A percentile compares a stretch with the other conserved stretches of the same genome.
Evolutionary conservation across 1,140 invertebrate genomes (phyloP).

Genomic region (Anoplolepis gracilipes): DNA sequence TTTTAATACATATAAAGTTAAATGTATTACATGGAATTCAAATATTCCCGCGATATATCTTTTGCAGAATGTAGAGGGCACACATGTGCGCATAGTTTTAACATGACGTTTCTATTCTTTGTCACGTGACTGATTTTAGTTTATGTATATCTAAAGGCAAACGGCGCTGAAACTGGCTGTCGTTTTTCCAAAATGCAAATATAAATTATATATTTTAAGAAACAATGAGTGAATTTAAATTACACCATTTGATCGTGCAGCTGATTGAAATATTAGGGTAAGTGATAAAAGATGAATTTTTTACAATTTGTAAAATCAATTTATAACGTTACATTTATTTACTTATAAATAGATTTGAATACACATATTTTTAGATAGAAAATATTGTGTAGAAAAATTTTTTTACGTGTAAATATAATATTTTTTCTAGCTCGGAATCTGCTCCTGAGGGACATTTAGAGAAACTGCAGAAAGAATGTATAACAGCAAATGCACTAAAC

Average conservation of each 20-base stretch:
- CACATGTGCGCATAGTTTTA: too few relatives aligned
- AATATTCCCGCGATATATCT: neutral
- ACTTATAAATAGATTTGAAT: neutral
- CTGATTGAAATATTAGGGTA: constrained; percentile 85
- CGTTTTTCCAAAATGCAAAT: too few relatives aligned
- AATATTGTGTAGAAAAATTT: neutral
- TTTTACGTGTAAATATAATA: constrained; percentile 31
- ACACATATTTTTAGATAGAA: neutral
- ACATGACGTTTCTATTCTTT: too few relatives aligned
- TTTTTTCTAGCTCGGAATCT: constrained; percentile 80
- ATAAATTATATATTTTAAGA: too few relatives aligned
- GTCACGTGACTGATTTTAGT: too few relatives aligned
- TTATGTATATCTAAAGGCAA: too few relatives aligned
- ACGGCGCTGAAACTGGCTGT: too few relatives aligned
- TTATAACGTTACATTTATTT: too few relatives aligned
- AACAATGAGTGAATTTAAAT: constrained; percentile 87
- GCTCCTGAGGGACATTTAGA: constrained; percentile 85
- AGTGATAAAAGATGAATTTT: constrained; percentile 51
- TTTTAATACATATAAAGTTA: neutral
- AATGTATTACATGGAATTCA: neutral
- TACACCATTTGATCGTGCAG: constrained; percentile 85
- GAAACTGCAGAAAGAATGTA: constrained; percentile 84
- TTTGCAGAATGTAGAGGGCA: too few relatives aligned
- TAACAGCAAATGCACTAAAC: constrained; percentile 70
- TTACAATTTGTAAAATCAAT: constrained; percentile 25